phyloP scores from a whole-genome alignment of 1,140 invertebrate species.

The Theocolax elegans region DNA sequence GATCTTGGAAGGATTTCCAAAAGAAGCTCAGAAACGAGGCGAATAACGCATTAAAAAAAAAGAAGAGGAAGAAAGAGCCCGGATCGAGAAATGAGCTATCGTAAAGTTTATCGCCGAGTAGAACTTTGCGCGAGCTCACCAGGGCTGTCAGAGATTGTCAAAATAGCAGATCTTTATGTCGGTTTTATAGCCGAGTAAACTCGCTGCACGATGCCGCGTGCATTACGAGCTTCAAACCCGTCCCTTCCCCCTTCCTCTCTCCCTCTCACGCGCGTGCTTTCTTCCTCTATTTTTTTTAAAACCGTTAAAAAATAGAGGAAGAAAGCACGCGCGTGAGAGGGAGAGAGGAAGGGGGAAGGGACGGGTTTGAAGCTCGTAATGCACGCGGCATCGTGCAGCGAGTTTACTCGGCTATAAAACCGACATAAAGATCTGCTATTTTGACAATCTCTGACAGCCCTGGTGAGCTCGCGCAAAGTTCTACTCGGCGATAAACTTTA shows the following conservation, averaged over 20 bases:
- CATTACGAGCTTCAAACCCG: slow-evolving; percentile 56
- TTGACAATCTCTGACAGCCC: slow-evolving; percentile 59
- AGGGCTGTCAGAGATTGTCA: slow-evolving; percentile 57
- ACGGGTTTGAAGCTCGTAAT: slow-evolving; percentile 57
- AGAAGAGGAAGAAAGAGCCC: slow-evolving; percentile 40
- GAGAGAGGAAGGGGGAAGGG: too few relatives aligned
- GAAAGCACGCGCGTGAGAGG: too few relatives aligned
- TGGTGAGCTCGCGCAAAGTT: slow-evolving; percentile 34
- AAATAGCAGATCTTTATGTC: slow-evolving; percentile 66
- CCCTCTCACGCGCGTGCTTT: too few relatives aligned
- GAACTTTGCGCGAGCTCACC: slow-evolving; percentile 35
- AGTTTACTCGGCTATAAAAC: slow-evolving; percentile 61
- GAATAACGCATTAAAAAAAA: slow-evolving; percentile 5
- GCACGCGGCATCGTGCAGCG: slow-evolving; percentile 43
- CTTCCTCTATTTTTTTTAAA: too few relatives aligned
- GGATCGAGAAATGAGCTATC: slow-evolving; percentile 56
- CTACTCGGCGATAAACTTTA: slow-evolving; percentile 61
- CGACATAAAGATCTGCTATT: slow-evolving; percentile 65
- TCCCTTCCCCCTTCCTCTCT: too few relatives aligned
- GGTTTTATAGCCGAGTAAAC: slow-evolving; percentile 60
- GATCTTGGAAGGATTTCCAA: background rate
- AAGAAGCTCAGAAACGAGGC: background rate
- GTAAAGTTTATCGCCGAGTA: slow-evolving; percentile 61
- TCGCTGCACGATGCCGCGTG: slow-evolving; percentile 44
- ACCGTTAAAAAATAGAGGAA: too few relatives aligned